phyloP scores from a whole-genome alignment of 2,888 invertebrate species.

The Noctua comes region DNA sequence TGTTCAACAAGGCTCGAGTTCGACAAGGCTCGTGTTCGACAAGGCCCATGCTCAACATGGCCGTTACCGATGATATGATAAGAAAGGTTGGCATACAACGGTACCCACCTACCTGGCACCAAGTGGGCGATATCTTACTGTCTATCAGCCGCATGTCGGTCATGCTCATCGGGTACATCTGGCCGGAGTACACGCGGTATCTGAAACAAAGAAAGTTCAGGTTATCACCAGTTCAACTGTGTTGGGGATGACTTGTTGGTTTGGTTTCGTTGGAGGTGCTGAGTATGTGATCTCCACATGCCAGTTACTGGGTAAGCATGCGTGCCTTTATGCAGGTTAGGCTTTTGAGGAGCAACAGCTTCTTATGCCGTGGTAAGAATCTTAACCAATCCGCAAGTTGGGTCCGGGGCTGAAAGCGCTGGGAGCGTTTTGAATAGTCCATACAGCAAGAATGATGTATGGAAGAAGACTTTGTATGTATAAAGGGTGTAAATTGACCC shows the following conservation, averaged over 20 bases:
- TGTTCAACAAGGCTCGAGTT: too few relatives aligned
- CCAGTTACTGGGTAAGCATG: not conserved
- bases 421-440: not conserved
- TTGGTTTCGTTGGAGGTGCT: not conserved
- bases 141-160: constrained; percentile 94
- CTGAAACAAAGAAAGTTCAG: constrained; percentile 72
- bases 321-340: not conserved
- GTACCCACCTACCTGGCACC: constrained; percentile 93
- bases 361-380: not conserved
- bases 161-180: constrained; percentile 93
- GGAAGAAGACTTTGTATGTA: not conserved
- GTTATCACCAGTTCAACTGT: not conserved
- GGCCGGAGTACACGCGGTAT: constrained; percentile 92
- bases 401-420: not conserved
- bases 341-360: not conserved
- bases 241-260: not conserved
- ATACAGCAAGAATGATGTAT: not conserved
- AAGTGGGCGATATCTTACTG: constrained; percentile 93
- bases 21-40: not conserved
- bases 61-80: not conserved
- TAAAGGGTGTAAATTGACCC: too few relatives aligned
- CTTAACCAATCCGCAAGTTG: not conserved
- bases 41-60: not conserved
- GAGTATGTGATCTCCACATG: not conserved
- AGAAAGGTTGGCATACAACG: constrained; percentile 18